These are phyloP conservation scores for Oryzias sinensis DNA, from an alignment of 2,797 vertebrate genomes.

Conservation along the genomic window DNA sequence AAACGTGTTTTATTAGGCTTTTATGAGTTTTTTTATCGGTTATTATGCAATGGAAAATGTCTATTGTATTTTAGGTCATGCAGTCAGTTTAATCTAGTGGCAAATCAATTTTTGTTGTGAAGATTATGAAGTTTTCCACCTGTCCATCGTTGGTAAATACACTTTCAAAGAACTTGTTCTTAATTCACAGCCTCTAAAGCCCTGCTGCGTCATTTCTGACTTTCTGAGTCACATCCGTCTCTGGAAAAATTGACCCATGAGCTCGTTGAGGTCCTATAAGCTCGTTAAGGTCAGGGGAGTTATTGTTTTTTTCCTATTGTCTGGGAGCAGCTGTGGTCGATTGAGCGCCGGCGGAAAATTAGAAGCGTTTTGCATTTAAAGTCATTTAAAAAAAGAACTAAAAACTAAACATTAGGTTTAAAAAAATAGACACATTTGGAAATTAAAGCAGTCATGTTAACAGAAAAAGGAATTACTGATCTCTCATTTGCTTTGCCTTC, in stretches of 20 bases:
- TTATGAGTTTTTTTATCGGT: too few species aligned
- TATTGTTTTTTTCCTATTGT: not conserved
- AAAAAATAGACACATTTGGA: not conserved
- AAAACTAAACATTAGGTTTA: not conserved
- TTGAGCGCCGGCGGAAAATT: conserved; percentile 14
- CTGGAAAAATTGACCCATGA: not conserved
- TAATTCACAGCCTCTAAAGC: too few species aligned
- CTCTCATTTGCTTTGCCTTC: not conserved
- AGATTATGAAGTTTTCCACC: too few species aligned
- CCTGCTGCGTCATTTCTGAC: not conserved
- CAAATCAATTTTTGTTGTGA: too few species aligned
- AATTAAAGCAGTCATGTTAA: conserved; percentile 1
- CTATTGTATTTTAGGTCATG: too few species aligned
- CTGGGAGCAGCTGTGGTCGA: not conserved
- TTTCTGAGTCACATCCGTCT: not conserved
- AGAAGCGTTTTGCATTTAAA: not conserved
- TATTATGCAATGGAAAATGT: too few species aligned
- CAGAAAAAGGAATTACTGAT: conserved; percentile 13
- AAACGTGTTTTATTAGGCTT: too few species aligned
- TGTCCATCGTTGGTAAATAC: too few species aligned
- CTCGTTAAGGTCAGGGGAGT: not conserved
- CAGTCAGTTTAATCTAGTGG: too few species aligned
- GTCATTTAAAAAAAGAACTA: conserved; percentile 23
- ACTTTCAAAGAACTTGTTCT: too few species aligned
- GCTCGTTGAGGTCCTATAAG: not conserved